A percentile compares a stretch with the other conserved stretches of the same genome.
These are phyloP conservation scores for Meriones unguiculatus DNA, from an alignment of 2,113 vertebrate genomes.

Conservation along the genomic window DNA sequence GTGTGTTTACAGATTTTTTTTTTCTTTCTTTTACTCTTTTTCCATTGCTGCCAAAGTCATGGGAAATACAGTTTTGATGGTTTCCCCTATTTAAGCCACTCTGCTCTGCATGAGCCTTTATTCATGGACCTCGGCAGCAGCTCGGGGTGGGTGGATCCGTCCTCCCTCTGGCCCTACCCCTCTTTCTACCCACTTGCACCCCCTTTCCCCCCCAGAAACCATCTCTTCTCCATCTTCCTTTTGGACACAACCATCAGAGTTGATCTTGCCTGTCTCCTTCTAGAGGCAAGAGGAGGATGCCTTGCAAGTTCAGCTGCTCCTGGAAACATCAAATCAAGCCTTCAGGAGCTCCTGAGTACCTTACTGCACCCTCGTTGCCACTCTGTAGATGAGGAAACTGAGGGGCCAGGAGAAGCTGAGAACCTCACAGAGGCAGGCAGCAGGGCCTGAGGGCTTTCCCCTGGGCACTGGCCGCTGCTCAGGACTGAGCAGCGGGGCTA, in stretches of 20 bases:
- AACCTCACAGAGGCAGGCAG: rapidly evolving
- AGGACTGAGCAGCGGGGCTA: constrained; percentile 14
- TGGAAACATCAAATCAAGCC: not conserved
- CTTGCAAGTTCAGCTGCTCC: not conserved
- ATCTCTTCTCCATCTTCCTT: not conserved
- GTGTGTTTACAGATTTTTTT: constrained; percentile 30
- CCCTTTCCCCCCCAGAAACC: rapidly evolving
- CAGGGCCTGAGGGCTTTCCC: not conserved
- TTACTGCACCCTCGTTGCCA: not conserved
- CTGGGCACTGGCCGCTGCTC: not conserved
- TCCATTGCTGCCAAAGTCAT: constrained; percentile 1
- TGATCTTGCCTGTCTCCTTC: not conserved
- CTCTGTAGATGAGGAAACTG: not conserved
- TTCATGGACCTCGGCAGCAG: not conserved
- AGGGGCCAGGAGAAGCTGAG: not conserved
- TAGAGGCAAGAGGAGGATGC: not conserved
- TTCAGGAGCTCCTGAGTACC: not conserved
- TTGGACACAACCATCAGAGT: not conserved
- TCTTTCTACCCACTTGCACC: not conserved
- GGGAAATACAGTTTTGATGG: constrained; percentile 11
- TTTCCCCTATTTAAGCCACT: not conserved
- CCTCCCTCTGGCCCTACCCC: rapidly evolving
- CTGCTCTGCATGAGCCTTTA: not conserved
- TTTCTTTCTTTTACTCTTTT: not conserved
- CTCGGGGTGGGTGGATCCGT: rapidly evolving